phyloP scores from a whole-genome alignment of 2,113 vertebrate genomes.

The Potamarius usumacintae region DNA sequence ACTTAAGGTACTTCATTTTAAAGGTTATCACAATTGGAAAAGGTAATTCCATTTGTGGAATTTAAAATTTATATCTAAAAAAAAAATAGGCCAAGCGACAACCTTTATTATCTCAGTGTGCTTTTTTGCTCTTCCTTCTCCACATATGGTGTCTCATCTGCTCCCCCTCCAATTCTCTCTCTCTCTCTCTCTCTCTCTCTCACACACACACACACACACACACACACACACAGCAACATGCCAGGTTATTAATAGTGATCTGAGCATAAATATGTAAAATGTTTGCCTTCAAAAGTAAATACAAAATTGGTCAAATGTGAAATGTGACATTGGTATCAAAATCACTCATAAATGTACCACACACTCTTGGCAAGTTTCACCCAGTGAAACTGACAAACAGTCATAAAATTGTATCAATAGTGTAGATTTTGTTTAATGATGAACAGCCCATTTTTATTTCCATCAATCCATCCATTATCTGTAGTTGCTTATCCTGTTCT shows the following conservation, averaged over 20 bases:
- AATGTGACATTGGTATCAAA: constrained; percentile 21
- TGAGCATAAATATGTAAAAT: not conserved
- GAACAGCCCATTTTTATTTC: not conserved
- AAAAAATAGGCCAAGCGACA: not conserved
- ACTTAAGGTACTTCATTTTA: not conserved
- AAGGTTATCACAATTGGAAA: not conserved
- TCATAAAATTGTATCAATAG: not conserved
- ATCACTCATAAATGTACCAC: not conserved
- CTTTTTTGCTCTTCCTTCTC: not conserved
- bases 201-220: not conserved
- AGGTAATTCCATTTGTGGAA: not conserved
- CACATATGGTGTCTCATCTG: not conserved
- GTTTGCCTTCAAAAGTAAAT: not conserved
- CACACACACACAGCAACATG: not conserved
- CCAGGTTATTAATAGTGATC: constrained; percentile 22
- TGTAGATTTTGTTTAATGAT: not conserved
- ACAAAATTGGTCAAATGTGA: constrained; percentile 2
- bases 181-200: constrained; percentile 11
- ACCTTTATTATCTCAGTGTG: not conserved
- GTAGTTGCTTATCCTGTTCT: too few relatives aligned
- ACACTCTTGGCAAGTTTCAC: not conserved
- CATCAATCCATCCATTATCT: too few relatives aligned
- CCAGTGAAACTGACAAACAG: not conserved
- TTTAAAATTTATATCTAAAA: not conserved
- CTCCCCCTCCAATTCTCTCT: not conserved